phyloP scores from a whole-genome alignment of 2,113 vertebrate genomes.

The Malurus alboscapulatus region DNA sequence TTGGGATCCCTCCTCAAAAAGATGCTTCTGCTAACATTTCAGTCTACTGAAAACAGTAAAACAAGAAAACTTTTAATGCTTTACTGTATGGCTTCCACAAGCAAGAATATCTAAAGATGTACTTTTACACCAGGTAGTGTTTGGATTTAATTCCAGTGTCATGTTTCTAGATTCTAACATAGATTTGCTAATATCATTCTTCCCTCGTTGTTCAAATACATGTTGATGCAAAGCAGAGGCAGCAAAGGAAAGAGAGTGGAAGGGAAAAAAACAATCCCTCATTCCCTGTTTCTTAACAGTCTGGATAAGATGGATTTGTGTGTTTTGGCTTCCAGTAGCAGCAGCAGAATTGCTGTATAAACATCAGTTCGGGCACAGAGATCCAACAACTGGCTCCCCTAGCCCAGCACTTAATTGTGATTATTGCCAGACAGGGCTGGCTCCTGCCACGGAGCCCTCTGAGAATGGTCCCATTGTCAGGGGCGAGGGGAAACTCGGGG shows the following conservation, averaged over 20 bases:
- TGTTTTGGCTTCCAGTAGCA: constrained; percentile 65
- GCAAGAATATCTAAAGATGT: background rate
- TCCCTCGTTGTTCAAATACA: constrained; percentile 35
- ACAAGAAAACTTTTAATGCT: background rate
- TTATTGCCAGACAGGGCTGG: constrained; percentile 61
- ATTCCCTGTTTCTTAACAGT: constrained; percentile 24
- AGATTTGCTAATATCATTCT: constrained; percentile 17
- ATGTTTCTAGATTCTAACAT: background rate
- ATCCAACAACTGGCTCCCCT: background rate
- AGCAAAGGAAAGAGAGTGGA: background rate
- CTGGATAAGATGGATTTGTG: constrained; percentile 48
- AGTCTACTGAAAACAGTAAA: background rate
- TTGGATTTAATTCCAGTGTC: background rate
- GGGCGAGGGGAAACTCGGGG: constrained; percentile 63
- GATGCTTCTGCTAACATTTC: background rate
- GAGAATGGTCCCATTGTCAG: constrained; percentile 67
- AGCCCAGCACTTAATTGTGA: constrained; percentile 52
- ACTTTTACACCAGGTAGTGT: background rate
- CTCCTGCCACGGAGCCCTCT: constrained; percentile 12
- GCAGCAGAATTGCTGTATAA: constrained; percentile 67
- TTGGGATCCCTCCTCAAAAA: background rate
- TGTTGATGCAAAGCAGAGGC: background rate
- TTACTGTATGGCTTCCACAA: background rate
- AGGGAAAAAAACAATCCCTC: background rate
- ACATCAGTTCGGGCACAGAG: constrained; percentile 56